Percentiles rank a stretch among this genome's conserved stretches.
Conservation (phyloP, 2,888 invertebrate species). For the Calliopum simillimum region DNA sequence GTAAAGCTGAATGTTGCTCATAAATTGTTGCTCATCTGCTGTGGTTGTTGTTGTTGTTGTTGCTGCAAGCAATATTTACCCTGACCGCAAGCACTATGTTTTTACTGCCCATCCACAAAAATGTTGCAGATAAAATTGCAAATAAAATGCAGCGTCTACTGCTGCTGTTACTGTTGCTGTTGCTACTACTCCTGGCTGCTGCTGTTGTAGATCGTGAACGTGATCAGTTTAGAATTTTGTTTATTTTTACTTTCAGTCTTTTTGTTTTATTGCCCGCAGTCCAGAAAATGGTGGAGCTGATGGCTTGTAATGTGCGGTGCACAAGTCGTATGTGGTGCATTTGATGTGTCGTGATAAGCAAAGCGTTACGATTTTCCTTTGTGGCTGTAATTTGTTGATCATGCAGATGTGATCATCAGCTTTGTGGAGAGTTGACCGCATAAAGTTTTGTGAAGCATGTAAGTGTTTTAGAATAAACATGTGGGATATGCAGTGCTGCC, state of each 20-base stretch:
- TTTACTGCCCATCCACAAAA: neutral
- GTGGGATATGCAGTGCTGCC: too few relatives aligned
- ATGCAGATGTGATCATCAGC: conserved; percentile 35
- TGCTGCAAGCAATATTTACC: neutral
- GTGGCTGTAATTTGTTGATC: conserved; percentile 39
- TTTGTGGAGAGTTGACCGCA: conserved; percentile 22
- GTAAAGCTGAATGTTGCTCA: conserved; percentile 19
- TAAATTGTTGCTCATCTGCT: conserved; percentile 26
- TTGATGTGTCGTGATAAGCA: conserved; percentile 30
- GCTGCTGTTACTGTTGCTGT: conserved; percentile 24
- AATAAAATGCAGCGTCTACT: conserved; percentile 7
- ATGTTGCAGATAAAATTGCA: conserved; percentile 31
- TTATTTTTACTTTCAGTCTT: neutral
- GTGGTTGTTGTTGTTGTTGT: conserved; percentile 16
- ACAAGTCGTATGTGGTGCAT: neutral
- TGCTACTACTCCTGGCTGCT: conserved; percentile 6
- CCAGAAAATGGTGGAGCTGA: neutral
- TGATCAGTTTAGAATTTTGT: conserved; percentile 3
- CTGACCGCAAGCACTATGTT: conserved; percentile 9
- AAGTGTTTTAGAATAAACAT: too few relatives aligned
- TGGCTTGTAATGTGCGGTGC: neutral
- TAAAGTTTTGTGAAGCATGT: neutral
- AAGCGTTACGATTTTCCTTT: conserved; percentile 8
- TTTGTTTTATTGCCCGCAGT: conserved; percentile 4
- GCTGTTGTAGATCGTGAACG: conserved; percentile 16